Conservation (phyloP, 2,888 invertebrate genomes). For the Xanthia icteritia region DNA sequence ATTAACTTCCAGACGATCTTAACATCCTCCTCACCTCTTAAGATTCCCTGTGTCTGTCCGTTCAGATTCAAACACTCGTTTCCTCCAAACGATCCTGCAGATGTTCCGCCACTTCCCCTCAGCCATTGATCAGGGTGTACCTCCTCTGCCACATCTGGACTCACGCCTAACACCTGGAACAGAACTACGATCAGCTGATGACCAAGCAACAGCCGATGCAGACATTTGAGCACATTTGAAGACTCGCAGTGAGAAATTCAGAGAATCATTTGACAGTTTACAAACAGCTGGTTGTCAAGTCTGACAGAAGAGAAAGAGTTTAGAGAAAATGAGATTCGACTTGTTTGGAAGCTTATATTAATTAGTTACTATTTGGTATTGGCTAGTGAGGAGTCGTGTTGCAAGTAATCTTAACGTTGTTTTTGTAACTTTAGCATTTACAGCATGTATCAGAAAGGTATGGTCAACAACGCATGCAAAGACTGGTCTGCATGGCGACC, state of each 20-base stretch:
- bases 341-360: no score
- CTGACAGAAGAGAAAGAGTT: slow-evolving; percentile 7
- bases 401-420: not conserved
- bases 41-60: slow-evolving; percentile 74
- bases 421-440: not conserved
- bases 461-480: no score
- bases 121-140: slow-evolving; percentile 80
- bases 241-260: not conserved
- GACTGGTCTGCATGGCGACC: no score
- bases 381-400: not conserved
- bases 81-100: slow-evolving; percentile 73
- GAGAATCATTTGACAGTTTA: slow-evolving; percentile 7
- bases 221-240: slow-evolving; percentile 21
- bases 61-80: slow-evolving; percentile 72
- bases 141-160: slow-evolving; percentile 71
- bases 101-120: slow-evolving; percentile 76
- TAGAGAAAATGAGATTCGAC: not conserved
- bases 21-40: slow-evolving; percentile 72
- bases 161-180: slow-evolving; percentile 58
- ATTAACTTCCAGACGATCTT: not conserved
- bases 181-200: slow-evolving; percentile 15
- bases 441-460: not conserved
- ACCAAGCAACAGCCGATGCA: slow-evolving; percentile 16
- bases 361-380: not conserved
- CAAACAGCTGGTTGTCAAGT: slow-evolving; percentile 23